These are phyloP conservation scores for Callimorpha dominula DNA, from an alignment of 2,888 invertebrate species.

Conservation along the genomic window DNA sequence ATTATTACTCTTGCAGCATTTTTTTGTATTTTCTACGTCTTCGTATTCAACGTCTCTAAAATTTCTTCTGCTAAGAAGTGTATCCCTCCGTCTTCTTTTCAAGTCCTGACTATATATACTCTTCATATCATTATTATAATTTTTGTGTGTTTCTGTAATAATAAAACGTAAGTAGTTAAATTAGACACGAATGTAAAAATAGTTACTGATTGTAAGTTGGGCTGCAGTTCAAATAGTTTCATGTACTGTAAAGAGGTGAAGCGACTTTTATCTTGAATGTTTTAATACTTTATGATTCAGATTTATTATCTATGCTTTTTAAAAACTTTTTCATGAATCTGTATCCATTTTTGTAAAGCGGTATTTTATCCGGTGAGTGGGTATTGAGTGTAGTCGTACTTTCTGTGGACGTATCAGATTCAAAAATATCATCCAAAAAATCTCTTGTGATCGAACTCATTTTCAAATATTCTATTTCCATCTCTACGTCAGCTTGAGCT, in stretches of 20 bases:
- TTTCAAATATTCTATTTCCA: slow-evolving; percentile 75
- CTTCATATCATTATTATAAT: slow-evolving; percentile 12
- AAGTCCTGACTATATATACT: background rate
- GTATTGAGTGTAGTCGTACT: slow-evolving; percentile 54
- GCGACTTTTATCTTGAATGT: background rate
- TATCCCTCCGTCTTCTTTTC: slow-evolving; percentile 20
- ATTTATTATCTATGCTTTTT: slow-evolving; percentile 59
- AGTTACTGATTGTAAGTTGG: background rate
- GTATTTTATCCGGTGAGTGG: slow-evolving; percentile 60
- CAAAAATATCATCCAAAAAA: slow-evolving; percentile 79
- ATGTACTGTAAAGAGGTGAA: background rate
- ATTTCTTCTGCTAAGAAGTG: slow-evolving; percentile 11
- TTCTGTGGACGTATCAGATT: slow-evolving; percentile 69
- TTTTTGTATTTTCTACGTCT: background rate
- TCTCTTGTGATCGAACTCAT: slow-evolving; percentile 71
- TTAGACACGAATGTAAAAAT: background rate
- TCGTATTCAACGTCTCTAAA: slow-evolving; percentile 7
- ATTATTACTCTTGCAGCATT: slow-evolving; percentile 7
- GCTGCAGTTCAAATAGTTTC: background rate
- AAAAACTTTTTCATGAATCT: slow-evolving; percentile 68
- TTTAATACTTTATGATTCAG: slow-evolving; percentile 7
- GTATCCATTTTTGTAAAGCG: slow-evolving; percentile 60
- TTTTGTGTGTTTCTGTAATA: slow-evolving; percentile 31
- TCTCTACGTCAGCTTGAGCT: slow-evolving; percentile 68
- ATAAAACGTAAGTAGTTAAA: slow-evolving; percentile 18